Evolutionary conservation across 2,888 invertebrate species (phyloP), one percentile per base, ranked within the genome.

Genomic region (Eristalis pertinax): DNA sequence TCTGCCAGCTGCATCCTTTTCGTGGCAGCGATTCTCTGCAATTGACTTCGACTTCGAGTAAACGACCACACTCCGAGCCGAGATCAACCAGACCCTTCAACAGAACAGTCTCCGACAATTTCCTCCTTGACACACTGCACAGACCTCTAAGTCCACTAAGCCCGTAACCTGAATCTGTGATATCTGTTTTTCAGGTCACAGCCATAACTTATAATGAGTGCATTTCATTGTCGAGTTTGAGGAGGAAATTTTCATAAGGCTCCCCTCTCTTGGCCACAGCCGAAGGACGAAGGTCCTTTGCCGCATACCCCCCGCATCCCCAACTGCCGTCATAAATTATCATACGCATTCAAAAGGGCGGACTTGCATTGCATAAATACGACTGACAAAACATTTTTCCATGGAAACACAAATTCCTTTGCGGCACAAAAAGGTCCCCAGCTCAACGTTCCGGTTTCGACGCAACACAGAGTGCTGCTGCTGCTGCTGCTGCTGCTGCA

Each of bases 351-450:
- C 56, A 56, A 35, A 68, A 13, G 50, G 50, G 32, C 32, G 69
- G 32, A 69, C 32, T 69, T 32, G 50, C 69, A 69, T 56, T 56
- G 32, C 69, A 69, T 69, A 69, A 69, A 69, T 58, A 69, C 50
- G 69, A 11, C 69, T 29, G 69, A 50, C 56, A 29, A 26, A 69
- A 56, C 69, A 69, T 69, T 56, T 56, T 69, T 69, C 56, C 56
- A 32, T 29, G 56, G 56, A 56, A 69, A 69, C 50, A 69, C 50
- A 69, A 69, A 69, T 50, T 69, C 69, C 50, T 32, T 29, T 50
- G 50, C 50, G 50, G 19, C 50, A 50, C 50, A 50, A 19, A 50
- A 50, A 50, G 19, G 50, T 50, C 50, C 19, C 41, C 29, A n/a
- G 26, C 41, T 7, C 41, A 41, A 43, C 43, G 26, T 50, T 43